phyloP scores from a whole-genome alignment of 1,140 invertebrate genomes.

The Eumeta japonica region DNA sequence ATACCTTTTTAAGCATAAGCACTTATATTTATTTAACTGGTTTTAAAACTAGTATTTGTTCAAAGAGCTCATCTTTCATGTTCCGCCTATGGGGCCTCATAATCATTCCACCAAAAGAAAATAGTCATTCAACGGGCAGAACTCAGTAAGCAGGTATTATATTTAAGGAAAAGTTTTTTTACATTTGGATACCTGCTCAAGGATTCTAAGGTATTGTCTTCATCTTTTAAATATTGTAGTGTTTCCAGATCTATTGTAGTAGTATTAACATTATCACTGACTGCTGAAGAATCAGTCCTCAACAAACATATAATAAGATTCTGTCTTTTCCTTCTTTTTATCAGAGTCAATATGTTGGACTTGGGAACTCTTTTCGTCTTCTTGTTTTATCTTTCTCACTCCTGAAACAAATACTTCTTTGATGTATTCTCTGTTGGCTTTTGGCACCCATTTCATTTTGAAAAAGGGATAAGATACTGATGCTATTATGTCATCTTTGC shows the following conservation, averaged over 20 bases:
- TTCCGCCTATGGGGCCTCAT: too few relatives aligned
- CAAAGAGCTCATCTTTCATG: too few relatives aligned
- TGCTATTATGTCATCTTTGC: constrained; percentile 14
- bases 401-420: constrained; percentile 13
- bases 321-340: constrained; percentile 14
- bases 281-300: constrained; percentile 16
- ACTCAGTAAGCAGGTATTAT: too few relatives aligned
- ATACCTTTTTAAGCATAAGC: too few relatives aligned
- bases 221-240: constrained; percentile 14
- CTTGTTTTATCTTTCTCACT: constrained; percentile 7
- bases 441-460: too few relatives aligned
- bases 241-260: constrained; percentile 7
- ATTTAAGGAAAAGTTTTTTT: too few relatives aligned
- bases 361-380: background rate
- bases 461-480: constrained; percentile 17
- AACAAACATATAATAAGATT: constrained; percentile 20
- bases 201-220: constrained; percentile 13
- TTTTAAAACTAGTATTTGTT: too few relatives aligned
- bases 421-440: constrained; percentile 10
- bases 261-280: constrained; percentile 12
- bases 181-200: constrained; percentile 15
- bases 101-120: constrained; percentile 17
- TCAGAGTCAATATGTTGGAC: too few relatives aligned
- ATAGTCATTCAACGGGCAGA: too few relatives aligned
- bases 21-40: too few relatives aligned